A percentile compares a stretch with the other conserved stretches of the same genome.
These are phyloP conservation scores for Drosophila biarmipes DNA, from an alignment of 1,140 invertebrate genomes.

Conservation along the genomic window DNA sequence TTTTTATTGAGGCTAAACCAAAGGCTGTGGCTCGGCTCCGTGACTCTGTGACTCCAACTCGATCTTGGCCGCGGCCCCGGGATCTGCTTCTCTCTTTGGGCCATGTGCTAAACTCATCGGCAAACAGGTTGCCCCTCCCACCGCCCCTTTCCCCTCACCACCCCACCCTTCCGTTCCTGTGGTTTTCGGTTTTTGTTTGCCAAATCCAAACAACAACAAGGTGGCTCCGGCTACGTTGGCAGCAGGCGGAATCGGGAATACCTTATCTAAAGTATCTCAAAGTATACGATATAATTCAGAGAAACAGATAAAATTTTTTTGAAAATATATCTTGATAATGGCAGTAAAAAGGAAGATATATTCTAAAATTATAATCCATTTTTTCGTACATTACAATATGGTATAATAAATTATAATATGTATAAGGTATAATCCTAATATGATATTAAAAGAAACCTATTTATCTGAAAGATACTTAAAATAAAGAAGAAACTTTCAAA, in stretches of 20 bases:
- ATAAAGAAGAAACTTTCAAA: too few species aligned
- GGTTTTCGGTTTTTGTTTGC: slow-evolving; percentile 68
- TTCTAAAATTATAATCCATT: too few species aligned
- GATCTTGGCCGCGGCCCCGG: slow-evolving; percentile 18
- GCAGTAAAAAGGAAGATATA: too few species aligned
- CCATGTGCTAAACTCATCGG: slow-evolving; percentile 77
- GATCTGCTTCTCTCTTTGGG: slow-evolving; percentile 39
- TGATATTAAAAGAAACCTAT: too few species aligned
- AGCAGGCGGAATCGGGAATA: slow-evolving; percentile 6
- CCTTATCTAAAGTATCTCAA: not conserved
- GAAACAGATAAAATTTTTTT: not conserved
- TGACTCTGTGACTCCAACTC: slow-evolving; percentile 3
- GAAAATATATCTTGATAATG: too few species aligned
- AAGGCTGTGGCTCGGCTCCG: slow-evolving; percentile 37
- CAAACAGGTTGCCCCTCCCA: slow-evolving; percentile 65
- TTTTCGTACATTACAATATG: too few species aligned
- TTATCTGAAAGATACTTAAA: too few species aligned
- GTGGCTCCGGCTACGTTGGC: slow-evolving; percentile 6
- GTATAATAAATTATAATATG: too few species aligned
- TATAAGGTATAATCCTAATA: too few species aligned
- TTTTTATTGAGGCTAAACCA: slow-evolving; percentile 79
- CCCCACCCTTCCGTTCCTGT: slow-evolving; percentile 8
- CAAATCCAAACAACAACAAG: slow-evolving; percentile 77
- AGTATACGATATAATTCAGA: not conserved
- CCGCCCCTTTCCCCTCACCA: slow-evolving; percentile 14